These are phyloP conservation scores for Aselliscus stoliczkanus DNA, from an alignment of 2,797 vertebrate species.

Conservation along the genomic window DNA sequence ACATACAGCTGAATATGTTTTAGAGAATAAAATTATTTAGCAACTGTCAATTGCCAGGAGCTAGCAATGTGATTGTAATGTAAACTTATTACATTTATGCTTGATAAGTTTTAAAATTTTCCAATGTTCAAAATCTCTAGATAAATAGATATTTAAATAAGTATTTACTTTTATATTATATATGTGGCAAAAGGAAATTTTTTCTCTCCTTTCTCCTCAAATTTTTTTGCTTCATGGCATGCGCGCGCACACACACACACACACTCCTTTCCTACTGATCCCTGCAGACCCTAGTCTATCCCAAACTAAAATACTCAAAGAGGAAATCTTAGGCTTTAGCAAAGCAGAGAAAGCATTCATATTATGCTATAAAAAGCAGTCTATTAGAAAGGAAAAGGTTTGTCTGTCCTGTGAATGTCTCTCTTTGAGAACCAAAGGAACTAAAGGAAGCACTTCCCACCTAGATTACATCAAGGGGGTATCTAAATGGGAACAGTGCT, in stretches of 20 bases:
- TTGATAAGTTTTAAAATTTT: background rate
- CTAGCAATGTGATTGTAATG: background rate
- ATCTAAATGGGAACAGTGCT: background rate
- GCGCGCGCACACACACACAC: too few relatives aligned
- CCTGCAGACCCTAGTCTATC: background rate
- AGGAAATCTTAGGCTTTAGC: background rate
- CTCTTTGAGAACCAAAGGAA: background rate
- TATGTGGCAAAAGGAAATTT: background rate
- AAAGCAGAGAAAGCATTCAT: background rate
- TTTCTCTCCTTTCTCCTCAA: background rate
- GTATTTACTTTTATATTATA: background rate
- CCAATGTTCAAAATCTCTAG: background rate
- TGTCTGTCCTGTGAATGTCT: background rate
- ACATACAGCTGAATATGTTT: background rate
- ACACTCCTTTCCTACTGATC: background rate
- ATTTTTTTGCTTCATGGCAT: background rate
- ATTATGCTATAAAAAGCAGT: background rate
- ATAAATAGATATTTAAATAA: background rate
- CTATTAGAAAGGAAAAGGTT: background rate
- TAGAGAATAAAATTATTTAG: background rate
- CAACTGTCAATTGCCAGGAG: background rate
- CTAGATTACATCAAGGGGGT: background rate
- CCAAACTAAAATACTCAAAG: background rate
- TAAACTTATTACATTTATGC: background rate
- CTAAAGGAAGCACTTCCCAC: background rate